phyloP scores from a whole-genome alignment of 2,888 invertebrate species.

The Anorthoa munda region DNA sequence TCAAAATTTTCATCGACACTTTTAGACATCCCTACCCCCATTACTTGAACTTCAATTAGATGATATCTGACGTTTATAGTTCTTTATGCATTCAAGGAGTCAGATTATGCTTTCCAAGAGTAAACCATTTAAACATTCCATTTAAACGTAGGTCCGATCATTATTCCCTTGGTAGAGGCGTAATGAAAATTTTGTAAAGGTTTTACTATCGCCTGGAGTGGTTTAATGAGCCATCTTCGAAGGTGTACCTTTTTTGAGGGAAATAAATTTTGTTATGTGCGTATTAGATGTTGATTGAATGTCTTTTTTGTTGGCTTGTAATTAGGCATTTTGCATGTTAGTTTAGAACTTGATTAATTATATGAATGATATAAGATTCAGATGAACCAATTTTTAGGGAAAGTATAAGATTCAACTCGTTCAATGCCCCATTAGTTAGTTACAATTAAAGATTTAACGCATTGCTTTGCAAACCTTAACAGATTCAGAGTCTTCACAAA shows the following conservation, averaged over 20 bases:
- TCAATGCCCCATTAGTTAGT: too few relatives aligned
- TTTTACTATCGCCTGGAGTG: constrained; percentile 81
- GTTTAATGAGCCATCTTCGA: constrained; percentile 78
- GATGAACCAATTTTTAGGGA: too few relatives aligned
- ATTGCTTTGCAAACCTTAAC: too few relatives aligned
- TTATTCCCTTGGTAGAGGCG: constrained; percentile 83
- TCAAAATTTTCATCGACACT: constrained; percentile 50
- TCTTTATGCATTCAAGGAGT: constrained; percentile 88
- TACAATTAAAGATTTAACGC: too few relatives aligned
- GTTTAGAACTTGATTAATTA: not conserved
- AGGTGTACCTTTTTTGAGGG: constrained; percentile 74
- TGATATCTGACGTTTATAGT: constrained; percentile 90
- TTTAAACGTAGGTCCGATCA: constrained; percentile 87
- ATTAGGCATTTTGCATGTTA: not conserved
- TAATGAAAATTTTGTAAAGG: constrained; percentile 87
- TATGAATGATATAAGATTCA: too few relatives aligned
- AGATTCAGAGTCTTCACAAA: not conserved
- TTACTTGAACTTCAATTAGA: constrained; percentile 89
- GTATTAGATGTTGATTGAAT: constrained; percentile 47
- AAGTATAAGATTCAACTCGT: too few relatives aligned
- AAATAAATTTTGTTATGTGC: constrained; percentile 62
- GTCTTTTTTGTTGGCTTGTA: constrained; percentile 8
- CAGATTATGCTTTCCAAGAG: constrained; percentile 86
- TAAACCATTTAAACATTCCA: too few relatives aligned
- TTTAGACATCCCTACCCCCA: constrained; percentile 69